Evolutionary conservation across 2,113 vertebrate genomes (phyloP).

Genomic region (Spea multiplicata): DNA sequence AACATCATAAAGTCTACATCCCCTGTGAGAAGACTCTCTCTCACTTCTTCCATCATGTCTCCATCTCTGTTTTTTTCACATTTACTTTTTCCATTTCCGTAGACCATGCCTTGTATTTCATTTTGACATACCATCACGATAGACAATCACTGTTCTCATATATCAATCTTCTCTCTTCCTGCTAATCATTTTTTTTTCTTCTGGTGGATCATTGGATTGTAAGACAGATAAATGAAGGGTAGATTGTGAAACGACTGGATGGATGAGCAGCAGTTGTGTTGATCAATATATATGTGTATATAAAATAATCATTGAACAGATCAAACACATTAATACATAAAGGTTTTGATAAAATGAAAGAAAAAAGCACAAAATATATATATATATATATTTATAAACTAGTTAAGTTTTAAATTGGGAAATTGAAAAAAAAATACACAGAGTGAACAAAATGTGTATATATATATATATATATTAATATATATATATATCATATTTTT

Average conservation of each 20-base stretch:
- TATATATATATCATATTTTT: too few species aligned
- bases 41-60: background rate
- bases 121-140: conserved; percentile 21
- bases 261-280: conserved; percentile 17
- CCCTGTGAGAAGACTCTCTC: background rate
- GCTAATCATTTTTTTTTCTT: conserved; percentile 25
- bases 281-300: conserved; percentile 9
- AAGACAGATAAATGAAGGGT: conserved; percentile 21
- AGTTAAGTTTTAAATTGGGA: too few species aligned
- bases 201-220: conserved; percentile 18
- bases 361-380: too few species aligned
- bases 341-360: too few species aligned
- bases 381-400: too few species aligned
- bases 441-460: too few species aligned
- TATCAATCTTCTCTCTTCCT: conserved; percentile 12
- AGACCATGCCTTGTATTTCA: conserved; percentile 30
- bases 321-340: too few species aligned
- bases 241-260: conserved; percentile 8
- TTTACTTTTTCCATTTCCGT: conserved; percentile 3
- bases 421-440: too few species aligned
- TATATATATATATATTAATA: too few species aligned
- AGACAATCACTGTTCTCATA: conserved; percentile 18
- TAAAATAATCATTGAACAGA: too few species aligned
- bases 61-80: conserved; percentile 9
- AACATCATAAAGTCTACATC: background rate